Conservation (phyloP, 2,888 invertebrate species). For the Drosophila yooni region DNA sequence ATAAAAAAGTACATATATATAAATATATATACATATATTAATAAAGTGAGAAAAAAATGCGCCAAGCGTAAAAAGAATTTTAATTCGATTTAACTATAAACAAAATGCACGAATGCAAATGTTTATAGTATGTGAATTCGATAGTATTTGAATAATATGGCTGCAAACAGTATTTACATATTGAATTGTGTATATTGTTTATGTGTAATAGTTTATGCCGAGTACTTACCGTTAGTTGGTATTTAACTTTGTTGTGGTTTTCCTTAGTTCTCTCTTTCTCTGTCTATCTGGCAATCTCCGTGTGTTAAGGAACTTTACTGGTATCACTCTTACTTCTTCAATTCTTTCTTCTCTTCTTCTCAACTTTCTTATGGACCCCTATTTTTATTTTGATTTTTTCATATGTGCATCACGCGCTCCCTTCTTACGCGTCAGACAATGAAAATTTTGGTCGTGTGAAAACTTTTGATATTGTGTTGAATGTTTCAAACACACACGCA, state of each 20-base stretch:
- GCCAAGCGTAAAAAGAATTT: slow-evolving; percentile 16
- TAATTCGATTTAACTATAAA: slow-evolving; percentile 40
- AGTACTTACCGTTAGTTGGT: slow-evolving; percentile 68
- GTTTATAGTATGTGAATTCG: slow-evolving; percentile 43
- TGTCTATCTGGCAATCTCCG: slow-evolving; percentile 15
- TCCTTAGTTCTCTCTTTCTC: slow-evolving; percentile 16
- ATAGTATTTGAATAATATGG: slow-evolving; percentile 6
- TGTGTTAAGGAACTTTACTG: slow-evolving; percentile 67
- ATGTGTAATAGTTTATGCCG: background rate
- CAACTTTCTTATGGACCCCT: slow-evolving; percentile 45
- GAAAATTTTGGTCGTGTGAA: slow-evolving; percentile 46
- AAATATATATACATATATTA: slow-evolving; percentile 30
- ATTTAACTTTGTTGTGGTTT: slow-evolving; percentile 36
- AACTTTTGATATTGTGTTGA: slow-evolving; percentile 37
- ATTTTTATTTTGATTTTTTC: slow-evolving; percentile 40
- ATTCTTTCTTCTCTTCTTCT: slow-evolving; percentile 31
- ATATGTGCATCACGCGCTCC: slow-evolving; percentile 72
- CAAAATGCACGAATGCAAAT: slow-evolving; percentile 44
- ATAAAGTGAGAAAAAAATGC: slow-evolving; percentile 37
- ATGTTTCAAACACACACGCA: slow-evolving; percentile 36
- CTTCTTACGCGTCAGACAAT: slow-evolving; percentile 71
- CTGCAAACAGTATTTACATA: background rate
- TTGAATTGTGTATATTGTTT: slow-evolving; percentile 10
- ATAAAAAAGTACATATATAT: slow-evolving; percentile 3
- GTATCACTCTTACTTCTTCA: slow-evolving; percentile 51